Evolutionary conservation across 2,113 vertebrate species (phyloP).

Genomic region (Leptobrachium ailaonicum): DNA sequence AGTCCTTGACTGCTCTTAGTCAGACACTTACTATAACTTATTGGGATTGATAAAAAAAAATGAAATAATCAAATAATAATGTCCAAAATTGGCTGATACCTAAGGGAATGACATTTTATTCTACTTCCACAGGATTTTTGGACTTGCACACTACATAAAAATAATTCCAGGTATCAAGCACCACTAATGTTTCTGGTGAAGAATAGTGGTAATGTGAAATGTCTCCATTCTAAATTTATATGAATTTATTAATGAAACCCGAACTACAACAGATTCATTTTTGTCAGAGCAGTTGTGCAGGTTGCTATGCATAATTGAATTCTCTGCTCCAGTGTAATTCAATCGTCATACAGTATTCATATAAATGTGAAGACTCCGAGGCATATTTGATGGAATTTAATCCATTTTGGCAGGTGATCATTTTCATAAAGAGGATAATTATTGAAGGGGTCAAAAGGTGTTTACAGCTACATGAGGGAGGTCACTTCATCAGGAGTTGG

Average conservation of each 20-base stretch:
- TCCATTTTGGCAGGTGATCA: slow-evolving; percentile 31
- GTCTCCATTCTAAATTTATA: not conserved
- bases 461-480: slow-evolving; percentile 18
- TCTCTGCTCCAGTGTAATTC: slow-evolving; percentile 27
- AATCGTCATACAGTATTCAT: slow-evolving; percentile 29
- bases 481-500: slow-evolving; percentile 6
- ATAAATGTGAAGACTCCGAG: slow-evolving; percentile 27
- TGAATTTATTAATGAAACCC: slow-evolving; percentile 17
- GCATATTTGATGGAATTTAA: slow-evolving; percentile 32
- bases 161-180: not conserved
- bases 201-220: not conserved
- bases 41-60: too few relatives aligned
- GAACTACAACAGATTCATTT: slow-evolving; percentile 22
- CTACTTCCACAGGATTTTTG: too few relatives aligned
- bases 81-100: too few relatives aligned
- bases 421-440: slow-evolving; percentile 36
- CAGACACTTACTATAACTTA: too few relatives aligned
- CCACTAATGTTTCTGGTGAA: not conserved
- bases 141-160: not conserved
- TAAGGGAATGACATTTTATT: too few relatives aligned
- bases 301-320: slow-evolving; percentile 18
- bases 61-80: too few relatives aligned
- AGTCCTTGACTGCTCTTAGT: too few relatives aligned
- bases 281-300: slow-evolving; percentile 24
- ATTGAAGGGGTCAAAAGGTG: slow-evolving; percentile 28